Percentiles rank a stretch among this genome's conserved stretches.
Evolutionary conservation across 2,113 vertebrate species (phyloP).

Genomic region (Megaceryle maxima): DNA sequence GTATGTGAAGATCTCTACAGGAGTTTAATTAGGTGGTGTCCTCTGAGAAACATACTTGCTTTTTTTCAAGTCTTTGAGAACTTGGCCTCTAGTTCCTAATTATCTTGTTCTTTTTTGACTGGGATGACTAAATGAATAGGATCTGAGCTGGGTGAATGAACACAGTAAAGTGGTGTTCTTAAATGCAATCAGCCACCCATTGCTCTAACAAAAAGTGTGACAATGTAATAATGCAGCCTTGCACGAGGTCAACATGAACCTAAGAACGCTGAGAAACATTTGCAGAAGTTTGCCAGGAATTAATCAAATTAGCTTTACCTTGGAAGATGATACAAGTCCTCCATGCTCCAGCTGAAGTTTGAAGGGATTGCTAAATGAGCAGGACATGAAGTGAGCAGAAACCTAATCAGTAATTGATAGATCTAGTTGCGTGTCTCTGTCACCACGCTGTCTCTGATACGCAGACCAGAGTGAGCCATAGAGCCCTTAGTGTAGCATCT

Average conservation of each 20-base stretch:
- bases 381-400: background rate
- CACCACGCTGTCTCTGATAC: rapidly evolving
- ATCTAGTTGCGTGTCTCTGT: background rate
- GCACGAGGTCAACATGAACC: background rate
- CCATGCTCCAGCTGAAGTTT: background rate
- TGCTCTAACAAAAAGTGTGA: background rate
- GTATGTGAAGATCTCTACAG: background rate
- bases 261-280: background rate
- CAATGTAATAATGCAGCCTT: background rate
- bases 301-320: background rate
- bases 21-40: slow-evolving; percentile 14
- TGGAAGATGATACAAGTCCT: background rate
- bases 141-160: background rate
- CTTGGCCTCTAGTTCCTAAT: background rate
- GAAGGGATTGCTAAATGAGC: slow-evolving; percentile 1
- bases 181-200: background rate
- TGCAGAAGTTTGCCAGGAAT: background rate
- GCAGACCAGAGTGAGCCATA: background rate
- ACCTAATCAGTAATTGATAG: background rate
- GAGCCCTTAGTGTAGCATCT: background rate
- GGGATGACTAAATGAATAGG: background rate
- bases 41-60: background rate
- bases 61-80: background rate
- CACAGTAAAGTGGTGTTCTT: background rate
- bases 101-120: background rate